Base-by-base conservation (phyloP, 2,113 vertebrate species). In the Dromiciops gliroides region DNA sequence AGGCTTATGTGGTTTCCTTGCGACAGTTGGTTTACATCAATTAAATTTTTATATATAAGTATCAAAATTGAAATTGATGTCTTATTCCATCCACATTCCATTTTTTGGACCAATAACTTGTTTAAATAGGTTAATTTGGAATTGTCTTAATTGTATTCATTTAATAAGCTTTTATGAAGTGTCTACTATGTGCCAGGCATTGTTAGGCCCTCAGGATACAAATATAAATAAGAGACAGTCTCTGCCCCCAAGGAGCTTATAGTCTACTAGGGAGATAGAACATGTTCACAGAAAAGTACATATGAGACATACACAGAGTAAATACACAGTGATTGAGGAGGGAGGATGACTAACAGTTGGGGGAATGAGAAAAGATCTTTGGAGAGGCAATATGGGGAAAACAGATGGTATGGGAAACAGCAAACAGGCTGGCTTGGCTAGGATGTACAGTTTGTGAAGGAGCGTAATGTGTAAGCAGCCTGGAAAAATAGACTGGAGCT, bases 311-410 rank as follows among this genome's bases (percentile, higher is more conserved):
- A 83, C 8, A 23, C 67, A 37, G 0, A 75, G 26, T 75, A 75
- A 75, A 75, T 75, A 75, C 37, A 44, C 26, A 8, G 67, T 44
- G 7, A 14, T 83, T 44, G n/a, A 44, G 19, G 67, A 83, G 19
- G 67, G n/a, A 83, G n/a, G 67, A 44, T 83, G 67, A 44, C 67
- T 83, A 83, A 44, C 67, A 83, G n/a, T 83, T 44, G n/a, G 67
- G 67, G 67, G n/a, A 83, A 83, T 83, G n/a, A 83, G n/a, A 83
- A 83, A 83, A 44, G 67, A 83, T 83, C n/a, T 83, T 83, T 83
- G 8, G n/a, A 83, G 67, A 83, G 19, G 37, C 67, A 83, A 44
- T 44, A 44, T 83, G 67, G 67, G 14, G 19, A 44, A 44, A 83
- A 44, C 67, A 83, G 67, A 83, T 83, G 67, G 67, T 83, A 44